These are phyloP conservation scores for Microcebus lehilahytsara DNA, from an alignment of 2,113 vertebrate genomes.

Conservation along the genomic window DNA sequence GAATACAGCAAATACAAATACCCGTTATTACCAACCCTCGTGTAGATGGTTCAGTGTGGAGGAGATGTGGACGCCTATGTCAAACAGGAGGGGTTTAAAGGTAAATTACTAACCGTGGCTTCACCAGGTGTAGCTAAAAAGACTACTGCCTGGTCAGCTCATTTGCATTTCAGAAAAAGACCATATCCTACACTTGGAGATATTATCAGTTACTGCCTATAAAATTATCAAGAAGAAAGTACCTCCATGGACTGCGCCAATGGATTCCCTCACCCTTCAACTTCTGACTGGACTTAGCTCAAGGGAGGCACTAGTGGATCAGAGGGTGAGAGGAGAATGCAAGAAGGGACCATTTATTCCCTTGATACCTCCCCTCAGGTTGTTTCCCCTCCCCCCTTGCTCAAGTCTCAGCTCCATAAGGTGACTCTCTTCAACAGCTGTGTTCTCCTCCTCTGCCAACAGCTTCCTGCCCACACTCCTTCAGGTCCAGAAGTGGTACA, in stretches of 20 bases:
- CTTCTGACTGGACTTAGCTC: not conserved
- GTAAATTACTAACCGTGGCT: not conserved
- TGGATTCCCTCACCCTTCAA: not conserved
- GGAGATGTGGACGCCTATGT: not conserved
- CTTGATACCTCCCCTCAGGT: not conserved
- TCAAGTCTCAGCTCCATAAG: not conserved
- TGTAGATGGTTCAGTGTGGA: not conserved
- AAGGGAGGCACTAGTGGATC: not conserved
- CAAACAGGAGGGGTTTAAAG: not conserved
- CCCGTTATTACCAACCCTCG: not conserved
- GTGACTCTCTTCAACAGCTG: not conserved
- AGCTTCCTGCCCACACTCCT: not conserved
- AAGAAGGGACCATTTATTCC: not conserved
- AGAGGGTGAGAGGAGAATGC: not conserved
- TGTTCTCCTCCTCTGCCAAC: not conserved
- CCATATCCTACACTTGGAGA: not conserved
- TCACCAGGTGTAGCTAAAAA: not conserved
- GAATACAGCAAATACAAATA: slow-evolving; percentile 25
- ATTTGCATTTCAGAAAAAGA: not conserved
- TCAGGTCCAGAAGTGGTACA: not conserved
- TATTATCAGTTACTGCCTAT: not conserved
- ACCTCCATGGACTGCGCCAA: fast-evolving
- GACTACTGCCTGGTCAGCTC: not conserved
- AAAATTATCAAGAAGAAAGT: not conserved
- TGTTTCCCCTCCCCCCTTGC: not conserved